Evolutionary conservation across 2,113 vertebrate genomes (phyloP).

Genomic region (Empidonax alnorum): DNA sequence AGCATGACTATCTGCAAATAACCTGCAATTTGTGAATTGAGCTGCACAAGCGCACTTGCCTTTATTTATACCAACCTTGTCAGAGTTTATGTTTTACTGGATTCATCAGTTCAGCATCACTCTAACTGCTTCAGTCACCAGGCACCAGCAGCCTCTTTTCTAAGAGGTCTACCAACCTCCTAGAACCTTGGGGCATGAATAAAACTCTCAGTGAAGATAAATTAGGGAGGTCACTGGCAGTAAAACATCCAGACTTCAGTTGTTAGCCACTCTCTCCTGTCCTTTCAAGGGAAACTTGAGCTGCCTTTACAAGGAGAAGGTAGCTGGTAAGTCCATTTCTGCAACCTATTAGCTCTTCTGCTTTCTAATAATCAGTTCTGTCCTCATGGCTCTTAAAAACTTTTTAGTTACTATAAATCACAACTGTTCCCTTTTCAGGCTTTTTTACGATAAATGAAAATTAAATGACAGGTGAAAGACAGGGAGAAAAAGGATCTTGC

Average conservation of each 20-base stretch:
- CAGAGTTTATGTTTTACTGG: background rate
- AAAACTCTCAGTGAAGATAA: background rate
- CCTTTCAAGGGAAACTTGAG: background rate
- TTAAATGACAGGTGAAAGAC: background rate
- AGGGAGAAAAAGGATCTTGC: background rate
- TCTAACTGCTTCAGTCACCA: background rate
- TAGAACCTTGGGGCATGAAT: background rate
- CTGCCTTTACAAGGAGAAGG: background rate
- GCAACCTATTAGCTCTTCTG: background rate
- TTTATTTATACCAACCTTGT: background rate
- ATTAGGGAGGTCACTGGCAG: background rate
- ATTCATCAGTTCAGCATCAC: background rate
- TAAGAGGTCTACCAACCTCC: background rate
- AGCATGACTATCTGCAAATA: background rate
- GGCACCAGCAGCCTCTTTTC: background rate
- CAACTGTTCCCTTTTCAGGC: background rate
- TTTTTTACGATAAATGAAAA: background rate
- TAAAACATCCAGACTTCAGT: background rate
- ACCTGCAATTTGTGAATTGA: background rate
- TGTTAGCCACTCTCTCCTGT: background rate
- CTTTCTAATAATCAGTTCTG: background rate
- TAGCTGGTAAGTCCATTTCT: background rate
- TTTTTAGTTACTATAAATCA: background rate
- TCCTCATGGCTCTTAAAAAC: background rate
- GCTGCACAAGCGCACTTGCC: background rate